phyloP scores from a whole-genome alignment of 92 coral and sea anemone species.

The Palythoa grandiflora region DNA sequence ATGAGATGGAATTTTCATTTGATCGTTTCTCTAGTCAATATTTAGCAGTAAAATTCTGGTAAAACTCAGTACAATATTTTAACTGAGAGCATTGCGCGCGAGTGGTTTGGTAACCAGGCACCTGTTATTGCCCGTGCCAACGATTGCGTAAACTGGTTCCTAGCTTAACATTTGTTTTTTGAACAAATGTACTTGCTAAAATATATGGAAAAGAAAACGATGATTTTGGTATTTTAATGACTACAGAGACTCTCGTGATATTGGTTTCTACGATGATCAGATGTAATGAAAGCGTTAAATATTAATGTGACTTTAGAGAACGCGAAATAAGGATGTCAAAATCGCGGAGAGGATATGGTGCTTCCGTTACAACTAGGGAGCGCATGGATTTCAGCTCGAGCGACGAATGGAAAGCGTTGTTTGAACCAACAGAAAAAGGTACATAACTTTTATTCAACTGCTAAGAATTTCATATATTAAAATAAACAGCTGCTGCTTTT shows the following conservation, averaged over 20 bases:
- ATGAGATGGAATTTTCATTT: conserved; percentile 77
- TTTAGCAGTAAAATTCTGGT: not conserved
- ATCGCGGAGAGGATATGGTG: conserved; percentile 1
- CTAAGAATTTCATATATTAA: not conserved
- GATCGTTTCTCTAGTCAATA: too few species aligned
- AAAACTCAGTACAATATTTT: not conserved
- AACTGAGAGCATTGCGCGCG: too few species aligned
- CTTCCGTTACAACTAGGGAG: conserved; percentile 39
- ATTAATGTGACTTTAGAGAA: conserved; percentile 1
- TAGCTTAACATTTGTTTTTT: not conserved
- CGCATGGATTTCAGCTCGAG: conserved; percentile 41
- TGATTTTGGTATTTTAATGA: not conserved
- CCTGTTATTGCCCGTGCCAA: conserved; percentile 45
- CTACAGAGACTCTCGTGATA: not conserved
- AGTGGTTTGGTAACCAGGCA: conserved; percentile 35
- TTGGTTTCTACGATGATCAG: not conserved
- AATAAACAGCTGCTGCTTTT: not conserved
- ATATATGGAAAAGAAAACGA: not conserved
- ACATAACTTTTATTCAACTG: not conserved
- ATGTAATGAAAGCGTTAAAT: not conserved
- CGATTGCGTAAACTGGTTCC: conserved; percentile 35
- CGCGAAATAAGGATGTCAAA: conserved; percentile 24
- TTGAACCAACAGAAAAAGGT: conserved; percentile 81
- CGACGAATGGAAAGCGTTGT: conserved; percentile 81
- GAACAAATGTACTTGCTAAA: not conserved